A percentile compares a stretch with the other conserved stretches of the same genome.
Evolutionary conservation across 2,113 vertebrate species (phyloP).

Genomic region (Girardinichthys multiradiatus): DNA sequence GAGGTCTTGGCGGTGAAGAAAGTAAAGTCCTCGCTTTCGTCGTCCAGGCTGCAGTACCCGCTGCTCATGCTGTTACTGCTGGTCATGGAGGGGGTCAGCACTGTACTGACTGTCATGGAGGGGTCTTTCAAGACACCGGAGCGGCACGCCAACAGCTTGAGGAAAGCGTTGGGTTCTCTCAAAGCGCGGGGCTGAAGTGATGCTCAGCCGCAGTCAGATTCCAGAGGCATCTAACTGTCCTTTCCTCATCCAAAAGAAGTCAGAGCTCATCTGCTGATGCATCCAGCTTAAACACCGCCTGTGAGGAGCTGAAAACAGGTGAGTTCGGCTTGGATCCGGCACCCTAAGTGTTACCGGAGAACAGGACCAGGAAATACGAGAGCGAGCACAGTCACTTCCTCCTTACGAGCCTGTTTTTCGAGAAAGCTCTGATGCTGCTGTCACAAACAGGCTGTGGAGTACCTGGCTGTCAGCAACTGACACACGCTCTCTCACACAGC

Average conservation of each 20-base stretch:
- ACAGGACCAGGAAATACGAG: conserved; percentile 68
- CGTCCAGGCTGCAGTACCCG: conserved; percentile 96
- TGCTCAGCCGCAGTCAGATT: conserved; percentile 41
- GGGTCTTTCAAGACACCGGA: conserved; percentile 17
- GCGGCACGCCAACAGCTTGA: conserved; percentile 20
- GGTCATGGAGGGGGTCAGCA: conserved; percentile 77
- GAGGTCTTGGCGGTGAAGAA: conserved; percentile 98
- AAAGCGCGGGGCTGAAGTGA: conserved; percentile 18
- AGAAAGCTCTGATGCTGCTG: conserved; percentile 28
- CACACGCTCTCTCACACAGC: conserved; percentile 5
- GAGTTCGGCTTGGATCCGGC: conserved; percentile 57
- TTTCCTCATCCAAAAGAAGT: conserved; percentile 39
- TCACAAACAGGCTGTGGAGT: conserved; percentile 32
- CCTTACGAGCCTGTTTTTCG: conserved; percentile 29
- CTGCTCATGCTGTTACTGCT: conserved; percentile 95
- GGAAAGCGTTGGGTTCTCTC: conserved; percentile 36
- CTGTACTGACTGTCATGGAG: conserved; percentile 75
- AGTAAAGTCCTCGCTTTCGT: conserved; percentile 90
- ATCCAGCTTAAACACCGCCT: conserved; percentile 57
- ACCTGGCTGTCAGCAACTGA: conserved; percentile 18
- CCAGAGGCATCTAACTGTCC: conserved; percentile 10
- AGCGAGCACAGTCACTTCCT: conserved; percentile 70
- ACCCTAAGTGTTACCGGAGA: conserved; percentile 51
- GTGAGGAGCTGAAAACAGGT: conserved; percentile 41
- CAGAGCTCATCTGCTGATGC: conserved; percentile 33